These are phyloP conservation scores for Sympetrum striolatum DNA, from an alignment of 2,888 invertebrate genomes.

Conservation along the genomic window DNA sequence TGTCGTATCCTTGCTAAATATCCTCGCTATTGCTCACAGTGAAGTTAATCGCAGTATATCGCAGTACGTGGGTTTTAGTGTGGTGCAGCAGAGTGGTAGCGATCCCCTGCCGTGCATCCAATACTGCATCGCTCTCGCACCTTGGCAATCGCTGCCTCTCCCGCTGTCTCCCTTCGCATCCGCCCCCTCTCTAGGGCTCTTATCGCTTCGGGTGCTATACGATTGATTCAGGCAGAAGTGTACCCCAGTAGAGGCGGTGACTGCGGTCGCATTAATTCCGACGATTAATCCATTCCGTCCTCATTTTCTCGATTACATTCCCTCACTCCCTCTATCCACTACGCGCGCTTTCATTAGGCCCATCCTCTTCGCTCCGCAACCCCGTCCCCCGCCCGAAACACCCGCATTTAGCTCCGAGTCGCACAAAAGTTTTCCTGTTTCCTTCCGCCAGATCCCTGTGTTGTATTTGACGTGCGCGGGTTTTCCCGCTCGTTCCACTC, in stretches of 20 bases:
- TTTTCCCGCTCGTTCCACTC: not conserved
- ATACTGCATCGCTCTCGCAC: not conserved
- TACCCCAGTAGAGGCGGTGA: not conserved
- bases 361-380: not conserved
- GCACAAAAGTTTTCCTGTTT: not conserved
- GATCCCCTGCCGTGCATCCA: not conserved
- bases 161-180: not conserved
- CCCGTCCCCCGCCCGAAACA: not conserved
- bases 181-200: not conserved
- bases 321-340: not conserved
- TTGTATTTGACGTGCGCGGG: not conserved
- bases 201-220: not conserved
- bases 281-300: not conserved
- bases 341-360: not conserved
- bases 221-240: not conserved
- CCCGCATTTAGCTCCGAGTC: not conserved
- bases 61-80: too few relatives aligned
- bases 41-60: too few relatives aligned
- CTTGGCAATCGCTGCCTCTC: not conserved
- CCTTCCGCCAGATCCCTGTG: not conserved
- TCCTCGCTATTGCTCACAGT: too few relatives aligned
- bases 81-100: not conserved
- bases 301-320: not conserved
- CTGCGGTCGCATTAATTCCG: not conserved
- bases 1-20: too few relatives aligned